Evolutionary conservation across 2,113 vertebrate genomes (phyloP), one percentile per base, ranked within the genome.

Genomic region (Pterocles gutturalis): DNA sequence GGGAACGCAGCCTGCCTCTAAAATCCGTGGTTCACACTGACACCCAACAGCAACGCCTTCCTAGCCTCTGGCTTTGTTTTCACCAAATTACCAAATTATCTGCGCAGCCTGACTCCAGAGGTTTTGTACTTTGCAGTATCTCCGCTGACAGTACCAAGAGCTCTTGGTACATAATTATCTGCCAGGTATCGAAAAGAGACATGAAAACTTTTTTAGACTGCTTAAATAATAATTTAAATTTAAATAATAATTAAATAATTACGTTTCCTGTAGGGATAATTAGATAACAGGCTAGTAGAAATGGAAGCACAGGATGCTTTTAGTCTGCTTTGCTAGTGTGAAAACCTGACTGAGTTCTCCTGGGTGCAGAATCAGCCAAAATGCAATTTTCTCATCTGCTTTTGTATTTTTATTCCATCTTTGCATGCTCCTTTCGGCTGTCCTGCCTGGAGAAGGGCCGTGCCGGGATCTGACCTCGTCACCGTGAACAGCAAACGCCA

Each of bases 401-500:
- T 87, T 60, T 48, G 15, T 18, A 26, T 64, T 64, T 51, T 46
- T 14, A n/a, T 67, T 48, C 55, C 33, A 3, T 21, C n/a, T 45
- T 25, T 18, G 5, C 19, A 6, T 10, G 10, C 33, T 82, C 45
- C 20, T 85, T 77, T 17, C 41, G 34, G 33, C 76, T 76, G 60
- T 53, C 14, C 61, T 53, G 45, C 34, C 25, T 10, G 10, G 36
- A 67, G 17, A n/a, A 91, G 29, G 21, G 26, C 41, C 17, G 1
- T 5, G 20, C 33, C 2, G 6, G 15, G 45, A n/a, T 51, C 60
- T 41, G 20, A 81, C 49, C 76, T 22, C 20, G 29, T 55, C 53
- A 75, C 21, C 0, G 1, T 17, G 4, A 64, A n/a, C 11, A 21
- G 5, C 12, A 67, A 48, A 38, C 10, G 18, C 70, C 1, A 1